Evolutionary conservation across 2,888 invertebrate genomes (phyloP).

Genomic region (Tetanocera ferruginea): DNA sequence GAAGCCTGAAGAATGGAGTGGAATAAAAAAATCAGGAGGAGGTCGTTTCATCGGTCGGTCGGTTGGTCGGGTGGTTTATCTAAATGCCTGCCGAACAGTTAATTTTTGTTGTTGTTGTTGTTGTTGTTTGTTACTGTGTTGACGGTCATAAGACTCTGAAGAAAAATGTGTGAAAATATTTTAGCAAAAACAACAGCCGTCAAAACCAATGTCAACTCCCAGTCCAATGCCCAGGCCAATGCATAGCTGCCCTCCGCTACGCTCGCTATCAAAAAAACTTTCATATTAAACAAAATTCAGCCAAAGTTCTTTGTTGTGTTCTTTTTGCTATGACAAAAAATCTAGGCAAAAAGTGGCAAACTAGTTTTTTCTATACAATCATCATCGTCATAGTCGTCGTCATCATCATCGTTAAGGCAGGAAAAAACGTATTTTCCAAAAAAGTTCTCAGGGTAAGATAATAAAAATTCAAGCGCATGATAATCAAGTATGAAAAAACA

Average conservation of each 20-base stretch:
- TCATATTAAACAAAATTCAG: conserved; percentile 15
- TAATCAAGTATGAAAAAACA: conserved; percentile 58
- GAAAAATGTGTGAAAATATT: conserved; percentile 69
- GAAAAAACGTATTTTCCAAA: conserved; percentile 48
- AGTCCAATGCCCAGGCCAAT: background rate
- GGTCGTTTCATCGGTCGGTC: conserved; percentile 49
- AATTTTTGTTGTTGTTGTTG: background rate
- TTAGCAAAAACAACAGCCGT: conserved; percentile 48
- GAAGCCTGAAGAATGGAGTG: conserved; percentile 15
- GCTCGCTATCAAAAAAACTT: background rate
- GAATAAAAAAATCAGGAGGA: conserved; percentile 46
- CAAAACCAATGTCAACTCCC: conserved; percentile 21
- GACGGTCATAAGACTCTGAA: conserved; percentile 59
- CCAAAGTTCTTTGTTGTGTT: background rate
- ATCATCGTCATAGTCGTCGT: background rate
- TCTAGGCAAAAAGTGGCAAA: conserved; percentile 17
- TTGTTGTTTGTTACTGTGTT: conserved; percentile 41
- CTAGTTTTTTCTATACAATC: conserved; percentile 22
- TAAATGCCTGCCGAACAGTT: conserved; percentile 20
- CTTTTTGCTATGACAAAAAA: background rate
- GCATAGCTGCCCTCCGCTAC: background rate
- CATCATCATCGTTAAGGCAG: background rate
- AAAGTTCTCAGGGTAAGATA: conserved; percentile 70
- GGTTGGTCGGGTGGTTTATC: conserved; percentile 43
- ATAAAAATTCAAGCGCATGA: conserved; percentile 66